Evolutionary conservation across 2,113 vertebrate species (phyloP), one percentile per base, ranked within the genome.

Genomic region (Semicossyphus pulcher): DNA sequence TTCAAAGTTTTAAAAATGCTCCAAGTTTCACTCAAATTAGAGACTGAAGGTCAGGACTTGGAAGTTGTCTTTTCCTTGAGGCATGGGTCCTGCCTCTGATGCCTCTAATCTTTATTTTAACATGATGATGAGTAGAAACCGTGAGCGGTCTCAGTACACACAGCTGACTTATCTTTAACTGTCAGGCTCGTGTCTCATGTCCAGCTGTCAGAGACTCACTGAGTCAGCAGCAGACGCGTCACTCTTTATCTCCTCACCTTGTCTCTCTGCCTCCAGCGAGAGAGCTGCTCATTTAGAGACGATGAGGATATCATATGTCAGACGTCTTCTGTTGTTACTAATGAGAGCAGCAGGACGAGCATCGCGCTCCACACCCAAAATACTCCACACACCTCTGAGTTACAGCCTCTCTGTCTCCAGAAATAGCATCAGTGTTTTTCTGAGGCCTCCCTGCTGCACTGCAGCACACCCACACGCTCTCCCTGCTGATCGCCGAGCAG

Each of bases 381-480:
- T 5, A 10, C 54, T 53, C 34, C 28, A 51, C 65, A 37, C 80
- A 78, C 69, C 66, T 82, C 68, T 78, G 16, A 10, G 34, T 10
- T 10, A 3, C 9, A 10, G 10, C 75, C 65, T 78, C 58, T 78
- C 34, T 2, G 12, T 48, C 44, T 86, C 76, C 68, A 79, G 58
- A 72, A 91, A 91, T 84, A 84, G 86, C 76, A 84, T 26, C 51
- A 56, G 63, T 72, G 76, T 53, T 84, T 85, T 85, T 72, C 75
- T 71, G 69, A 76, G 82, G 65, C 71, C 57, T 86, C 82, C 76
- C 73, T 84, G 78, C 90, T 87, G 84, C 88, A 88, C 65, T 88
- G 87, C 88, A 89, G 86, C 87, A 88, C 87, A 77, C 80, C 88
- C 86, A 84, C 85, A 77, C 70, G 52, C 60, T 71, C 61, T 25